phyloP scores from a whole-genome alignment of 2,113 vertebrate species.

The Xyrauchen texanus region DNA sequence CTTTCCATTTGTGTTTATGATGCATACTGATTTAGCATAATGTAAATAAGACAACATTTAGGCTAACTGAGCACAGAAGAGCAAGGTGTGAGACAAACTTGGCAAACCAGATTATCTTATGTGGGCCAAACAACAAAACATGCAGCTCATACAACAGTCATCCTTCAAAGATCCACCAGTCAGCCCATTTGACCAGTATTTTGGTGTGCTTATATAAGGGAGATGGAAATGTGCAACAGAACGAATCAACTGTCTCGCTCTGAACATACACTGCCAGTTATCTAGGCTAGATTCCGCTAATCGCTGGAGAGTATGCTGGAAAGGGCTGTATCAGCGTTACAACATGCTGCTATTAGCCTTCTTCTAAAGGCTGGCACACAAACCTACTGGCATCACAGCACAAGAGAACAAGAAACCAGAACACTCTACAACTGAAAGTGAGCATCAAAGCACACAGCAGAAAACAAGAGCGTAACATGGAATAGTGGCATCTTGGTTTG shows the following conservation, averaged over 20 bases:
- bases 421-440: background rate
- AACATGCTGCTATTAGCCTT: slow-evolving; percentile 26
- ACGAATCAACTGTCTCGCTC: slow-evolving; percentile 3
- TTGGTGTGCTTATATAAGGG: slow-evolving; percentile 1
- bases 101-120: background rate
- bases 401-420: slow-evolving; percentile 2
- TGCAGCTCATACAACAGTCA: background rate
- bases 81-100: background rate
- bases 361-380: slow-evolving; percentile 1
- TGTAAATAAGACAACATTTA: too few species aligned
- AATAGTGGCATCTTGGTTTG: background rate
- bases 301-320: background rate
- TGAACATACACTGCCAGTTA: background rate
- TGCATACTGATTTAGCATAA: too few species aligned
- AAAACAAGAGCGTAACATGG: background rate
- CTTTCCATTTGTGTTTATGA: background rate
- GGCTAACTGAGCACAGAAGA: too few species aligned
- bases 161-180: background rate
- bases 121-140: background rate
- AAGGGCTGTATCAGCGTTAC: slow-evolving; percentile 17
- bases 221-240: background rate
- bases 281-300: slow-evolving; percentile 1
- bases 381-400: background rate
- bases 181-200: background rate
- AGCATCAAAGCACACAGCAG: background rate